Evolutionary conservation across 2,888 invertebrate species (phyloP).

Genomic region (Nyleta sp.): DNA sequence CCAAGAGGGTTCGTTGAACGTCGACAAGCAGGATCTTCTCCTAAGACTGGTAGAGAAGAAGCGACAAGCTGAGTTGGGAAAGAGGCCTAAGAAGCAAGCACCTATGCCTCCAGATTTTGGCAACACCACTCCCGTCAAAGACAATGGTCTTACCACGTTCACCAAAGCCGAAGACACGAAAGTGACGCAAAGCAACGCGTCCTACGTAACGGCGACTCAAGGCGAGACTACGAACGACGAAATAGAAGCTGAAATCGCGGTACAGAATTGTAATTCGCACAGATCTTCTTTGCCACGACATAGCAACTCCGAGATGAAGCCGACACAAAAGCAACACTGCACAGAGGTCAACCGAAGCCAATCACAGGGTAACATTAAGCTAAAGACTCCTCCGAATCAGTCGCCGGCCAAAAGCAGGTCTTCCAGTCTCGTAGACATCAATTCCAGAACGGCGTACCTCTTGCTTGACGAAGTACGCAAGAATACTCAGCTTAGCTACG

Average conservation of each 20-base stretch:
- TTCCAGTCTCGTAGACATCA: slow-evolving; percentile 74
- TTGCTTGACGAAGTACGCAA: slow-evolving; percentile 91
- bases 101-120: slow-evolving; percentile 80
- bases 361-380: slow-evolving; percentile 71
- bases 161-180: slow-evolving; percentile 68
- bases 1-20: slow-evolving; percentile 82
- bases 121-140: slow-evolving; percentile 73
- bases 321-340: slow-evolving; percentile 48
- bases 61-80: slow-evolving; percentile 84
- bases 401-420: slow-evolving; percentile 76
- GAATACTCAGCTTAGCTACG: slow-evolving; percentile 93
- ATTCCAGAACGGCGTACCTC: slow-evolving; percentile 86
- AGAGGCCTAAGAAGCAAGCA: slow-evolving; percentile 79
- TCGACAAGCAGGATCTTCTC: slow-evolving; percentile 86
- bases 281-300: slow-evolving; percentile 72
- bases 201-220: too few relatives aligned
- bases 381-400: slow-evolving; percentile 69
- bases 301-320: slow-evolving; percentile 72
- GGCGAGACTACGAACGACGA: slow-evolving; percentile 58
- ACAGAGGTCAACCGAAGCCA: slow-evolving; percentile 71
- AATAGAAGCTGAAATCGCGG: slow-evolving; percentile 42
- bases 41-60: slow-evolving; percentile 87
- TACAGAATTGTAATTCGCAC: slow-evolving; percentile 58
- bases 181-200: slow-evolving; percentile 69
- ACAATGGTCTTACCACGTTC: slow-evolving; percentile 64